A percentile compares a stretch with the other conserved stretches of the same genome.
phyloP scores from a whole-genome alignment of 2,888 invertebrate genomes.

The Gari tellinella region DNA sequence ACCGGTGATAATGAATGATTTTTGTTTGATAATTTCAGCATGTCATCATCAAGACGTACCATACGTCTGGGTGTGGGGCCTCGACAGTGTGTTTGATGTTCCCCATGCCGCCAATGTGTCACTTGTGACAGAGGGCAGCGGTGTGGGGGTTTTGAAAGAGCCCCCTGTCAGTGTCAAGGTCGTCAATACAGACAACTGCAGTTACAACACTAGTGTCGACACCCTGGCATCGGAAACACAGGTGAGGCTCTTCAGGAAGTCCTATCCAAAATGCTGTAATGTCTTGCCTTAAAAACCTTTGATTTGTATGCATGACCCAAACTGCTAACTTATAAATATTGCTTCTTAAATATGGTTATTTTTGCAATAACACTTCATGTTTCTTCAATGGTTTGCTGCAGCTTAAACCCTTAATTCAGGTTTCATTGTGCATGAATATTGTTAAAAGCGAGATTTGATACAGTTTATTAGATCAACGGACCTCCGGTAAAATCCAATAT shows the following conservation, averaged over 20 bases:
- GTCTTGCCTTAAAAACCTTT: not conserved
- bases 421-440: too few species aligned
- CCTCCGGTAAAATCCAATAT: too few species aligned
- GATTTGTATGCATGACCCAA: too few species aligned
- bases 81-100: conserved; percentile 99
- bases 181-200: conserved; percentile 68
- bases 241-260: too few species aligned
- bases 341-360: too few species aligned
- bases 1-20: too few species aligned
- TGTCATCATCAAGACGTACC: conserved; percentile 85
- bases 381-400: too few species aligned
- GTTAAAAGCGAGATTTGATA: too few species aligned
- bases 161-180: conserved; percentile 87
- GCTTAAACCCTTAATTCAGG: too few species aligned
- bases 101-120: conserved; percentile 91
- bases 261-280: too few species aligned
- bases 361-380: not conserved
- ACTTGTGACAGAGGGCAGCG: conserved; percentile 89
- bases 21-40: conserved; percentile 60
- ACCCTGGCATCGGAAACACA: conserved; percentile 56
- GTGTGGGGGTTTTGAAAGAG: conserved; percentile 89
- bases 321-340: too few species aligned
- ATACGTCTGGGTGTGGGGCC: conserved; percentile 98
- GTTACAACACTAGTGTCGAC: conserved; percentile 24
- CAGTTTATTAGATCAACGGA: too few species aligned